Evolutionary conservation across 2,888 invertebrate genomes (phyloP).

Genomic region (Athalia circularis): DNA sequence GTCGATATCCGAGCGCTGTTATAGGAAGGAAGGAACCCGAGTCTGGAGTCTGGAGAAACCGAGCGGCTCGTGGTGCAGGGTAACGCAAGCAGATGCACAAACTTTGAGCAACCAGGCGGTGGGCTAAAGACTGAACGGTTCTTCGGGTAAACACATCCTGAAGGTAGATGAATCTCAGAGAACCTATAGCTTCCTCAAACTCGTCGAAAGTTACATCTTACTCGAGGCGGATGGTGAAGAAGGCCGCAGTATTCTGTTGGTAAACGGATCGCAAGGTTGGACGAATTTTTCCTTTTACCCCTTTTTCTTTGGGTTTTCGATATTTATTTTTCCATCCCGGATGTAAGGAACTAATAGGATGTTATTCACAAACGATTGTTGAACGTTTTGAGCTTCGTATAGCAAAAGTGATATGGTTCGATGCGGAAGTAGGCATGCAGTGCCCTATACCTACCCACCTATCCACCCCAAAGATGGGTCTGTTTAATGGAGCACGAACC

Average conservation of each 20-base stretch:
- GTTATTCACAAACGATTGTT: slow-evolving; percentile 26
- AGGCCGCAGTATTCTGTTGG: background rate
- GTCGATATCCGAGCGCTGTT: slow-evolving; percentile 62
- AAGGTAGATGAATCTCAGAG: slow-evolving; percentile 39
- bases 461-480: slow-evolving; percentile 37
- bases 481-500: slow-evolving; percentile 67
- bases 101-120: slow-evolving; percentile 41
- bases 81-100: slow-evolving; percentile 45
- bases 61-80: slow-evolving; percentile 22
- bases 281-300: background rate
- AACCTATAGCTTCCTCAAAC: slow-evolving; percentile 34
- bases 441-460: too few species aligned
- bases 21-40: slow-evolving; percentile 21
- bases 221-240: background rate
- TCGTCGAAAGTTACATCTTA: slow-evolving; percentile 36
- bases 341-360: background rate
- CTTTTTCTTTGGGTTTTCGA: background rate
- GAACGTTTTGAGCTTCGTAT: slow-evolving; percentile 13
- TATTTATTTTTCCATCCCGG: background rate
- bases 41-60: slow-evolving; percentile 10
- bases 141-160: slow-evolving; percentile 42
- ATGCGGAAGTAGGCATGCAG: background rate
- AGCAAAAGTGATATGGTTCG: slow-evolving; percentile 27
- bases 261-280: background rate
- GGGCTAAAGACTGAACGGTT: slow-evolving; percentile 37